phyloP scores from a whole-genome alignment of 2,113 vertebrate genomes.

The Malurus alboscapulatus region DNA sequence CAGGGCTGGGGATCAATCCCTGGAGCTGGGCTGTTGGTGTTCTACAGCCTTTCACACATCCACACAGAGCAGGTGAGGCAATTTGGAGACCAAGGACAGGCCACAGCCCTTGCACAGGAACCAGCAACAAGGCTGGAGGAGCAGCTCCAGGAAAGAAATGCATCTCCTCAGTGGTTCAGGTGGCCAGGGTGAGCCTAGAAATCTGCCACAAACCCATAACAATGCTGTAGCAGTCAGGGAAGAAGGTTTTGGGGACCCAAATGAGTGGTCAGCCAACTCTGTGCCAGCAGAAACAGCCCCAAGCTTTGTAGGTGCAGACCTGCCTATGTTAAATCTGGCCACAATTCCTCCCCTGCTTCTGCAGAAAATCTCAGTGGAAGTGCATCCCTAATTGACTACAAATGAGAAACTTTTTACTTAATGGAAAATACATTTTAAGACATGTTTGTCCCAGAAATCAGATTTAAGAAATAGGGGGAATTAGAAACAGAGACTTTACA shows the following conservation, averaged over 20 bases:
- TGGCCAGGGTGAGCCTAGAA: neutral
- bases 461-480: neutral
- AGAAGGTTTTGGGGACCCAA: neutral
- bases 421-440: neutral
- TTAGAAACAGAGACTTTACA: neutral
- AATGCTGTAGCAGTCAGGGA: neutral
- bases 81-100: neutral
- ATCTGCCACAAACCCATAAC: neutral
- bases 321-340: neutral
- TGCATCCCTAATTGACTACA: neutral
- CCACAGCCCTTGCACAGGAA: neutral
- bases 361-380: neutral
- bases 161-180: neutral
- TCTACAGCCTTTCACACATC: fast-evolving
- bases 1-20: neutral
- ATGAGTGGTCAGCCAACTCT: neutral
- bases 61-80: neutral
- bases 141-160: neutral
- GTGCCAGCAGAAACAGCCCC: neutral
- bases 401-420: neutral
- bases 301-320: neutral
- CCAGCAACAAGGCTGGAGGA: neutral
- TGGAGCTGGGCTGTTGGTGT: neutral
- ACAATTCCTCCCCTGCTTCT: neutral
- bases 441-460: neutral